phyloP scores from a whole-genome alignment of 2,888 invertebrate genomes.

The Malachius bipustulatus region DNA sequence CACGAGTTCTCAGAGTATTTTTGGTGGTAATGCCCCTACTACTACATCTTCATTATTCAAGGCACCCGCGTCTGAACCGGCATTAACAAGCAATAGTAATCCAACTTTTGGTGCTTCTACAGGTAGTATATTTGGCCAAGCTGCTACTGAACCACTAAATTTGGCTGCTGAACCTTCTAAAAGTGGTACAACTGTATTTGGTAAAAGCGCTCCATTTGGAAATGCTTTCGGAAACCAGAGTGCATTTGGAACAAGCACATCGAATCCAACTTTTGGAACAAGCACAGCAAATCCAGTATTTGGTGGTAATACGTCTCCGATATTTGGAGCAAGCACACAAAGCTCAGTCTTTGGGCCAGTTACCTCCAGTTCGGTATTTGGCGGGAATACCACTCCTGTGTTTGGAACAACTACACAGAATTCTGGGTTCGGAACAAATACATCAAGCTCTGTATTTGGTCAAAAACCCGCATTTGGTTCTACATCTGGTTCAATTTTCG shows the following conservation, averaged over 20 bases:
- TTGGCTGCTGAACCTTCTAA: too few relatives aligned
- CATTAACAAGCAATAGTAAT: background rate
- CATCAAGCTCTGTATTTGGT: constrained; percentile 14
- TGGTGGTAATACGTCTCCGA: constrained; percentile 3
- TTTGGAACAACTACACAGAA: constrained; percentile 13
- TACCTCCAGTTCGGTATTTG: constrained; percentile 14
- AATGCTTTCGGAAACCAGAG: constrained; percentile 1
- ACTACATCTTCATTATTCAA: too few relatives aligned
- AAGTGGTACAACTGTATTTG: too few relatives aligned
- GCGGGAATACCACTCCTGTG: constrained; percentile 12
- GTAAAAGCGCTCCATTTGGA: background rate
- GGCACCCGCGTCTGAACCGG: background rate
- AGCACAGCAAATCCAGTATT: constrained; percentile 1
- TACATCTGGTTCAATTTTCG: constrained; percentile 18
- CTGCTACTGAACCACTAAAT: too few relatives aligned
- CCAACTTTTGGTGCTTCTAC: too few relatives aligned
- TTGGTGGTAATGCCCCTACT: too few relatives aligned
- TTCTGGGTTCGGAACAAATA: background rate
- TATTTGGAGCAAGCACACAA: background rate
- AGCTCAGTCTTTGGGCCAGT: constrained; percentile 19
- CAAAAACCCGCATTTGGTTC: constrained; percentile 18
- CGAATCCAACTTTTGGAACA: background rate
- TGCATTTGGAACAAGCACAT: background rate
- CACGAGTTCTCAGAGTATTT: too few relatives aligned
- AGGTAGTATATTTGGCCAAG: too few relatives aligned